A percentile compares a stretch with the other conserved stretches of the same genome.
Conservation (phyloP, 2,888 invertebrate genomes). For the Hydrotaea diabolus region DNA sequence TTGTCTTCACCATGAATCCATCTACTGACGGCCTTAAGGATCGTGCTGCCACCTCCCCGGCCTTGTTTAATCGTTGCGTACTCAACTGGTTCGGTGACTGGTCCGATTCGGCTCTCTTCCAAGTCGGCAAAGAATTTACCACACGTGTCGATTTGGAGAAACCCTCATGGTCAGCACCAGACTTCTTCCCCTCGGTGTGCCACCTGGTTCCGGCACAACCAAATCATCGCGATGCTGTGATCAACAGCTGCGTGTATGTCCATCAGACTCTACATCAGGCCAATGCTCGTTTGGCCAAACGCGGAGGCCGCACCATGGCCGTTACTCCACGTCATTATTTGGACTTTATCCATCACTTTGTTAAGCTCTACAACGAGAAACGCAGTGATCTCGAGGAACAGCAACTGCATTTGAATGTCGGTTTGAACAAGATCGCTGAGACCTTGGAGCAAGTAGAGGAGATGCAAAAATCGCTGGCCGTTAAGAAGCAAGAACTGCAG, state of each 20-base stretch:
- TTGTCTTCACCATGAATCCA: slow-evolving; percentile 99
- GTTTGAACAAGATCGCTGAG: slow-evolving; percentile 98
- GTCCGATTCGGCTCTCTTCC: slow-evolving; percentile 97
- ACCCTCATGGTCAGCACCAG: slow-evolving; percentile 91
- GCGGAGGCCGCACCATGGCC: slow-evolving; percentile 97
- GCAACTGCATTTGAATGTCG: slow-evolving; percentile 98
- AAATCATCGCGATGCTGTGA: slow-evolving; percentile 96
- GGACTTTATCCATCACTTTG: slow-evolving; percentile 99
- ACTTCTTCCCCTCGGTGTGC: slow-evolving; percentile 94
- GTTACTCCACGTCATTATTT: slow-evolving; percentile 98
- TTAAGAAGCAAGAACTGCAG: slow-evolving; percentile 96
- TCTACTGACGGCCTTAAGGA: slow-evolving; percentile 99
- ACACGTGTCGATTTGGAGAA: slow-evolving; percentile 96
- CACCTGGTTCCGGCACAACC: slow-evolving; percentile 88
- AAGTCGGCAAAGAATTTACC: slow-evolving; percentile 98
- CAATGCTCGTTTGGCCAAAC: slow-evolving; percentile 93
- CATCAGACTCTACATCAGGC: slow-evolving; percentile 98
- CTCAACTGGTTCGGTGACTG: slow-evolving; percentile 99
- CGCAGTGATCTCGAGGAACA: slow-evolving; percentile 99
- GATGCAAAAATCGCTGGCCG: slow-evolving; percentile 98
- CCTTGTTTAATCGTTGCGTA: slow-evolving; percentile 99
- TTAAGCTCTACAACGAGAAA: slow-evolving; percentile 98
- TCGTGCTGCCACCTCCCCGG: slow-evolving; percentile 99
- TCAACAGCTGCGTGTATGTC: slow-evolving; percentile 98
- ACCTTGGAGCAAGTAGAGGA: slow-evolving; percentile 99